These are phyloP conservation scores for Oligia latruncula DNA, from an alignment of 2,888 invertebrate genomes.

Conservation along the genomic window DNA sequence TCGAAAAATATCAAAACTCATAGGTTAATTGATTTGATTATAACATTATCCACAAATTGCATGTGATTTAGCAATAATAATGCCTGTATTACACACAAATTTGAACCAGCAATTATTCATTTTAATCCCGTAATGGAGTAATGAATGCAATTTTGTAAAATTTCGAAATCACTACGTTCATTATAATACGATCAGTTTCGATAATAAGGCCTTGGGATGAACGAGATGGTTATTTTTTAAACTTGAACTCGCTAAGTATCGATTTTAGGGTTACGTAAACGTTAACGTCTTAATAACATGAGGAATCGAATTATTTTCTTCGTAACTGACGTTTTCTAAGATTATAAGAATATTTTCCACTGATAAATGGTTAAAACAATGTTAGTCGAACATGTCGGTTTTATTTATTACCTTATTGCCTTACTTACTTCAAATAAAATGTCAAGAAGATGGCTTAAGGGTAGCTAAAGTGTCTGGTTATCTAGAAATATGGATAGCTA, in stretches of 20 bases:
- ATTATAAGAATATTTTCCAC: too few species aligned
- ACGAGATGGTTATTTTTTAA: constrained; percentile 13
- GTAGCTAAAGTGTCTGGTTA: background rate
- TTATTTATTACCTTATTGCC: too few species aligned
- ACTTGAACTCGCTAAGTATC: background rate
- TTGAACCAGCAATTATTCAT: constrained; percentile 54
- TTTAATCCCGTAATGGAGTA: constrained; percentile 49
- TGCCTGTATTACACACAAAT: constrained; percentile 43
- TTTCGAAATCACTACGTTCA: constrained; percentile 41
- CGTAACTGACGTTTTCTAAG: background rate
- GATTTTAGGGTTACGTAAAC: constrained; percentile 26
- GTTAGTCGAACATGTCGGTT: too few species aligned
- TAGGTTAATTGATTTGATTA: constrained; percentile 43
- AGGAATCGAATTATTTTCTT: background rate
- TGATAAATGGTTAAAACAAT: too few species aligned
- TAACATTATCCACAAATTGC: constrained; percentile 41
- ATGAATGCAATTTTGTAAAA: constrained; percentile 46
- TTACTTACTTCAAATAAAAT: too few species aligned
- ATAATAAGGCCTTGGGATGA: constrained; percentile 44
- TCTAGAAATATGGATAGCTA: background rate
- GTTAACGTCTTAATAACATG: constrained; percentile 10
- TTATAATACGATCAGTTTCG: constrained; percentile 42
- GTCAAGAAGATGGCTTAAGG: too few species aligned
- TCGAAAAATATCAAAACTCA: constrained; percentile 11
- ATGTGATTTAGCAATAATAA: constrained; percentile 50